Percentiles rank a stretch among this genome's conserved stretches.
These are phyloP conservation scores for Ivindomyrus marchei DNA, from an alignment of 2,113 vertebrate genomes.

Conservation along the genomic window DNA sequence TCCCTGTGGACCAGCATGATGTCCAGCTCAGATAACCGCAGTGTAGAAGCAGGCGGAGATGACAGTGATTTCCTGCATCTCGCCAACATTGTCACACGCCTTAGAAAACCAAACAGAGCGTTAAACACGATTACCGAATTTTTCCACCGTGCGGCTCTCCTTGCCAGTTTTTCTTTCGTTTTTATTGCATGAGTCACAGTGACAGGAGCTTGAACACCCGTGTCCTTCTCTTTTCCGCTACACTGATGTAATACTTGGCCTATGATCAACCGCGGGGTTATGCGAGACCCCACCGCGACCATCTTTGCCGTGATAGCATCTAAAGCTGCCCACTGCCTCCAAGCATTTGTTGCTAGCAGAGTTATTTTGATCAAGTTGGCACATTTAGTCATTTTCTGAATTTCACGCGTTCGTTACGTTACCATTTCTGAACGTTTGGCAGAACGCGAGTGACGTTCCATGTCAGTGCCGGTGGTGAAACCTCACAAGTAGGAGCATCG, in stretches of 20 bases:
- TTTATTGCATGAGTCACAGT: conserved; percentile 26
- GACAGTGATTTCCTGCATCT: conserved; percentile 41
- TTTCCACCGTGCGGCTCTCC: conserved; percentile 31
- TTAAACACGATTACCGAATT: conserved; percentile 58
- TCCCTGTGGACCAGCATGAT: conserved; percentile 45
- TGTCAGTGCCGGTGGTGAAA: background rate
- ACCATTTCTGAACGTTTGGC: background rate
- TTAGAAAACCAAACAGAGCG: conserved; percentile 48
- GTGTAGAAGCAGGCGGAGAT: conserved; percentile 38
- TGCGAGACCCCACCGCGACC: conserved; percentile 7
- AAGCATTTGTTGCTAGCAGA: background rate
- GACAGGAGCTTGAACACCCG: conserved; percentile 15
- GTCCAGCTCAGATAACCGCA: conserved; percentile 48
- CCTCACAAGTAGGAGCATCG: background rate
- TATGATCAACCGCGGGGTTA: conserved; percentile 60
- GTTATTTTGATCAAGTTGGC: conserved; percentile 14
- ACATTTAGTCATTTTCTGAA: conserved; percentile 36
- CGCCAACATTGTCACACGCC: conserved; percentile 39
- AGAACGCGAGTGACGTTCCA: background rate
- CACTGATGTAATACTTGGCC: conserved; percentile 42
- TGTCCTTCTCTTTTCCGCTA: conserved; percentile 22
- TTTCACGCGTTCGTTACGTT: conserved; percentile 33
- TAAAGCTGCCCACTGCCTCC: background rate
- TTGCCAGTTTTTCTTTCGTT: background rate
- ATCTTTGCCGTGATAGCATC: conserved; percentile 19